Evolutionary conservation across 1,140 invertebrate species (phyloP).

Genomic region (Drosophila pruinosa): DNA sequence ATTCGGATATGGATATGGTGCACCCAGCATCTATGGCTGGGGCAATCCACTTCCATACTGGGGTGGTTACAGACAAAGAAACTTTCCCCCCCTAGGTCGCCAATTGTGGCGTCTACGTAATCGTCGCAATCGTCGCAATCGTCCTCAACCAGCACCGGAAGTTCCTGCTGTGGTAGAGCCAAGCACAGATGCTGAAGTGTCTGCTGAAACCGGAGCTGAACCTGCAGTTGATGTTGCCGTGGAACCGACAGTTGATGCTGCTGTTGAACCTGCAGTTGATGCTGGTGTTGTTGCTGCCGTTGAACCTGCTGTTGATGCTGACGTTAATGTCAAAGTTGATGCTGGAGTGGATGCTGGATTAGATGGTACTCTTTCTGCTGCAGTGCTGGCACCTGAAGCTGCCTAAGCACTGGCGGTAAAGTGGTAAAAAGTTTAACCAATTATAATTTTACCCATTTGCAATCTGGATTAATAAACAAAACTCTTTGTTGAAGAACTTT

Average conservation of each 20-base stretch:
- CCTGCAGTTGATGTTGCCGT: neutral
- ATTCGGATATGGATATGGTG: slow-evolving; percentile 11
- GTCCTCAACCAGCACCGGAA: neutral
- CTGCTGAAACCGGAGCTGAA: neutral
- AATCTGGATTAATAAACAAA: slow-evolving; percentile 32
- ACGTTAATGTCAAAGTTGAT: too few species aligned
- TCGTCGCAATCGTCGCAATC: neutral
- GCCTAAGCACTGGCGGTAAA: slow-evolving; percentile 5
- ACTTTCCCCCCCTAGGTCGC: neutral
- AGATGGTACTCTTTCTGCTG: neutral
- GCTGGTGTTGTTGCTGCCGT: neutral
- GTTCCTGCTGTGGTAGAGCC: neutral
- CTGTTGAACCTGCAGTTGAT: neutral
- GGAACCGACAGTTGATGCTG: neutral
- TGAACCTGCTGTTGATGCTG: neutral
- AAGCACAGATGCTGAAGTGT: neutral
- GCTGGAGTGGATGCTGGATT: neutral
- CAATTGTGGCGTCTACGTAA: neutral
- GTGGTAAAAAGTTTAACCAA: neutral
- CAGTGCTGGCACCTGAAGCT: neutral
- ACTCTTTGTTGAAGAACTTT: neutral
- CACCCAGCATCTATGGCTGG: slow-evolving; percentile 4
- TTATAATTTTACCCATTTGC: neutral
- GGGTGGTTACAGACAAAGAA: slow-evolving; percentile 16
- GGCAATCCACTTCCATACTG: neutral